Evolutionary conservation across 2,113 vertebrate species (phyloP).

Genomic region (Mesitornis unicolor): DNA sequence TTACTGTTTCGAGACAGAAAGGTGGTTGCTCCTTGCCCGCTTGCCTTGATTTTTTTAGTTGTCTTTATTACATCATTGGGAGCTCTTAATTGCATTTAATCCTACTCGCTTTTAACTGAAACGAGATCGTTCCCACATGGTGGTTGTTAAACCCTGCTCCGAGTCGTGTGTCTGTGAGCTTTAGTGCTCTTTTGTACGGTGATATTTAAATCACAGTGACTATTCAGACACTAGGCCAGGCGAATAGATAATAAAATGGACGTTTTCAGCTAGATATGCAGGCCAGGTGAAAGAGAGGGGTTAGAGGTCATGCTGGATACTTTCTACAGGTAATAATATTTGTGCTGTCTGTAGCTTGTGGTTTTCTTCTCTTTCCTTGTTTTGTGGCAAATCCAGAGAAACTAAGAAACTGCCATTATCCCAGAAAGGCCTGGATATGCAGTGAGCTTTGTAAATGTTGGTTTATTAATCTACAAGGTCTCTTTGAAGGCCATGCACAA

Average conservation of each 20-base stretch:
- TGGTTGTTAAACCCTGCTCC: background rate
- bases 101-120: background rate
- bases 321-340: background rate
- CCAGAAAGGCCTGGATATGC: background rate
- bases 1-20: slow-evolving; percentile 44
- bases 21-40: slow-evolving; percentile 16
- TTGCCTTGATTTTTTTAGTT: background rate
- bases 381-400: background rate
- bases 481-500: background rate
- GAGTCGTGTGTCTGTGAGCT: background rate
- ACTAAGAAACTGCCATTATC: background rate
- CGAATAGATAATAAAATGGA: background rate
- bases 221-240: background rate
- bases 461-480: background rate
- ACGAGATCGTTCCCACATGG: background rate
- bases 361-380: background rate
- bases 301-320: accelerated
- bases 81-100: slow-evolving; percentile 45
- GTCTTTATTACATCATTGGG: slow-evolving; percentile 32
- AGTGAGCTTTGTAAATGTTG: background rate
- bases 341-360: background rate
- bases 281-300: background rate
- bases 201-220: background rate
- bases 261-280: background rate
- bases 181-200: background rate